Evolutionary conservation across 1,140 invertebrate genomes (phyloP), one percentile per base, ranked within the genome.

Genomic region (Trachymyrmex septentrionalis): DNA sequence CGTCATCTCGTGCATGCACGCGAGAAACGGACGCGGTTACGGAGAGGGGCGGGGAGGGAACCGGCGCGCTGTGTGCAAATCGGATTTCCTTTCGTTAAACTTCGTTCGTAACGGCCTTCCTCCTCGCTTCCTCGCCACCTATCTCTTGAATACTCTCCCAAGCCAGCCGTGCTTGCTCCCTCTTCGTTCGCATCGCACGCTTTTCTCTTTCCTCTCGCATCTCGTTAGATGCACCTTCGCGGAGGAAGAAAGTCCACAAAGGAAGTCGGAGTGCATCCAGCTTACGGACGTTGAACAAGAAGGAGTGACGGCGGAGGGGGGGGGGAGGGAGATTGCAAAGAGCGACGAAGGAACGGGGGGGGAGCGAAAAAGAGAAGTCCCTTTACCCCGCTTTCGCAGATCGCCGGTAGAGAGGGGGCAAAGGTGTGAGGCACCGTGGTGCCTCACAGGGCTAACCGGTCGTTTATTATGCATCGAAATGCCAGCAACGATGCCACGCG

Each of bases 381-480:
- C 50, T 73, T 38, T 73, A 72, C 34, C 30, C 53, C 80, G 24
- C 30, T 82, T 34, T 21, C 64, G 38, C 64, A 44, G 21, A 63
- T 82, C 78, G 34, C 21, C 38, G 69, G 69, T 34, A 24, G 69
- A 75, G 80, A 78, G 59, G 67, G 87, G 88, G 86, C 85, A 91
- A 89, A 94, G 92, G 93, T 94, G 93, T 94, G 92, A 94, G 93
- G 3, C 30, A 30, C 92, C 80, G 85, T 85, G 92, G 86, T 50
- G 92, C 93, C n/a, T n/a, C n/a, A 90, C 88, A 88, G 87, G 93
- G 92, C 92, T 94, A 94, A 95, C 92, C 92, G 93, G 93, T 95
- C 94, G 94, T 95, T 95, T 95, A 95, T 94, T 95, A 95, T 95
- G 94, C 94, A 95, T 95, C 94, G 94, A 95, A 95, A 95, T 95